Evolutionary conservation across 2,797 vertebrate species (phyloP).

Genomic region (Sarcophilus harrisii): DNA sequence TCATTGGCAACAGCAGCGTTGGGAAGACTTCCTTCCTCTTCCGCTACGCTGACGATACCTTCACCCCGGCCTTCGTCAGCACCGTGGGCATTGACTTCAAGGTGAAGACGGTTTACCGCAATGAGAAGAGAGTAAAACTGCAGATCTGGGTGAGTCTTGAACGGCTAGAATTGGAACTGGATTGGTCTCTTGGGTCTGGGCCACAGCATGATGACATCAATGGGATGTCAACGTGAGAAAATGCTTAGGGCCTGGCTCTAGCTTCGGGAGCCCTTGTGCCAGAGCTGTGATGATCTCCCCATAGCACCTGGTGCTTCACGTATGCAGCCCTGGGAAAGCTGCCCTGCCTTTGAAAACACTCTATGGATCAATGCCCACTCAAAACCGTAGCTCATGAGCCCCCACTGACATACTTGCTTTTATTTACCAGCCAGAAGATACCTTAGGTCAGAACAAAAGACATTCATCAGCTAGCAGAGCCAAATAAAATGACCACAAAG

Average conservation of each 20-base stretch:
- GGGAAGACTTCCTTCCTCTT: constrained; percentile 98
- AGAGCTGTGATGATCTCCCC: neutral
- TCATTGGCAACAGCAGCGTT: constrained; percentile 98
- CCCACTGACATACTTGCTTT: neutral
- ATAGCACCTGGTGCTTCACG: neutral
- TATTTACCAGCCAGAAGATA: neutral
- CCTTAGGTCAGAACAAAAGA: neutral
- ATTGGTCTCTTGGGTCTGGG: neutral
- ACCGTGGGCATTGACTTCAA: constrained; percentile 99
- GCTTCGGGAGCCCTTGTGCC: neutral
- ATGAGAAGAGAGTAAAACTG: constrained; percentile 97
- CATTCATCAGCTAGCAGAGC: too few relatives aligned
- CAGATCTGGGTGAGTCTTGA: constrained; percentile 95
- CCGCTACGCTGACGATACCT: constrained; percentile 96
- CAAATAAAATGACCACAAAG: too few relatives aligned
- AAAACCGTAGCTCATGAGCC: neutral
- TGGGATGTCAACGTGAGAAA: neutral
- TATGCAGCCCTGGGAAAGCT: neutral
- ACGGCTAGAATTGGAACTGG: neutral
- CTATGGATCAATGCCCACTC: neutral
- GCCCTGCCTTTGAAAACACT: neutral
- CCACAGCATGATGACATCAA: neutral
- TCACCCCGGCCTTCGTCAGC: constrained; percentile 97
- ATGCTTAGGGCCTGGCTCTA: constrained; percentile 21
- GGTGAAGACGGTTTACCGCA: constrained; percentile 97